Conservation (phyloP, 2,797 vertebrate species). For the Chelmon rostratus region DNA sequence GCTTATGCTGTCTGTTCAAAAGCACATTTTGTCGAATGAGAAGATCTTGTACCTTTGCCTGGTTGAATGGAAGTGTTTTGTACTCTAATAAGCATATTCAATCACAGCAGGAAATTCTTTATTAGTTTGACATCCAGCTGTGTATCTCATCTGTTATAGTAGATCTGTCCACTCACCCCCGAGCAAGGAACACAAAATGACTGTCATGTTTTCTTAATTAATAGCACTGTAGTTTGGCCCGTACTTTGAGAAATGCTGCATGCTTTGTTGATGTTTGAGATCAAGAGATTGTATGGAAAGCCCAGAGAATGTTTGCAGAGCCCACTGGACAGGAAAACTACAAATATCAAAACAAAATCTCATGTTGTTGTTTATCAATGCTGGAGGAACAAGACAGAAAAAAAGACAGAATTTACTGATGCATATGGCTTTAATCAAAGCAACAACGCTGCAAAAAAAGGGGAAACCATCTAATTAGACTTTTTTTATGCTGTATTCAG, state of each 20-base stretch:
- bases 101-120: background rate
- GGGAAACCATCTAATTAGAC: background rate
- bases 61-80: background rate
- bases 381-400: slow-evolving; percentile 1
- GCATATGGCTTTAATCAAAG: slow-evolving; percentile 27
- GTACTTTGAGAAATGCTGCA: slow-evolving; percentile 2
- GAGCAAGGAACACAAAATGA: slow-evolving; percentile 13
- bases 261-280: slow-evolving; percentile 23
- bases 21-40: background rate
- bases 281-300: slow-evolving; percentile 28
- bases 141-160: slow-evolving; percentile 9
- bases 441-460: slow-evolving; percentile 8
- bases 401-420: slow-evolving; percentile 10
- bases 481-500: slow-evolving; percentile 9
- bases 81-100: background rate
- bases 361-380: slow-evolving; percentile 24
- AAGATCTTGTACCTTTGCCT: background rate
- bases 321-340: background rate
- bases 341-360: slow-evolving; percentile 25
- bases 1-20: background rate
- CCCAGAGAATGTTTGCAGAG: slow-evolving; percentile 17
- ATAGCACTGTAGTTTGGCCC: background rate
- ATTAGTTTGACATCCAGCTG: slow-evolving; percentile 14
- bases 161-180: slow-evolving; percentile 10
- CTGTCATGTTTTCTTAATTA: slow-evolving; percentile 6